A percentile compares a stretch with the other conserved stretches of the same genome.
Conservation (phyloP, 2,113 vertebrate genomes). For the Eptatretus burgeri region DNA sequence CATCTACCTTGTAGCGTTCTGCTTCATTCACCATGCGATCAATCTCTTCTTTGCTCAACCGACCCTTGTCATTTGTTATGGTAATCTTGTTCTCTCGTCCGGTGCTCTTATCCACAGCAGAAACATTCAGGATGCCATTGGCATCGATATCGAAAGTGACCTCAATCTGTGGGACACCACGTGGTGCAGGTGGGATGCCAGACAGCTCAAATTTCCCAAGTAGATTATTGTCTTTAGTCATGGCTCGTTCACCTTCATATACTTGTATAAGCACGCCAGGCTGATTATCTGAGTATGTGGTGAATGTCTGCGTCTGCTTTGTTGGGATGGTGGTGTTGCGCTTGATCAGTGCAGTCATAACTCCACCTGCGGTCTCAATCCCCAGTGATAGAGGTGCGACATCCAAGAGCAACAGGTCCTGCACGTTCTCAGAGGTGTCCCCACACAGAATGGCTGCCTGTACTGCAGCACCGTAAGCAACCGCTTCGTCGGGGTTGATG, state of each 20-base stretch:
- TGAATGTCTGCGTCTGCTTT: background rate
- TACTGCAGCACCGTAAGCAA: too few species aligned
- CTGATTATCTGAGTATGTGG: background rate
- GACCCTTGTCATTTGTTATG: conserved; percentile 39
- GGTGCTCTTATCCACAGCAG: conserved; percentile 32
- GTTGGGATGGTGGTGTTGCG: too few species aligned
- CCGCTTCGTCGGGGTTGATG: too few species aligned
- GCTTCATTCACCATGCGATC: conserved; percentile 42
- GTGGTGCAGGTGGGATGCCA: conserved; percentile 28
- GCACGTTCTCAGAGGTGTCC: too few species aligned
- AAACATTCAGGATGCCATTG: conserved; percentile 34
- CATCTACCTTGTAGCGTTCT: conserved; percentile 31
- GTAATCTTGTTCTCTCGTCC: conserved; percentile 41
- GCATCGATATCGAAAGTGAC: conserved; percentile 40
- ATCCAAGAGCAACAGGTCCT: too few species aligned
- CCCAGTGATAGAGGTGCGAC: too few species aligned
- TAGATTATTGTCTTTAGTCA: conserved; percentile 36
- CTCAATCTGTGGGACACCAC: conserved; percentile 34
- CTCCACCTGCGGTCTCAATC: too few species aligned
- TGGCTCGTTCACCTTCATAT: background rate
- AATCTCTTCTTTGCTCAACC: conserved; percentile 35
- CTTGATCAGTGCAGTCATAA: too few species aligned
- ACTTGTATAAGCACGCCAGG: background rate
- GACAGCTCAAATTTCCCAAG: conserved; percentile 37
- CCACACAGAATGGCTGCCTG: too few species aligned